These are phyloP conservation scores for Rallus crepitans DNA, from an alignment of 2,797 vertebrate species.

Conservation along the genomic window DNA sequence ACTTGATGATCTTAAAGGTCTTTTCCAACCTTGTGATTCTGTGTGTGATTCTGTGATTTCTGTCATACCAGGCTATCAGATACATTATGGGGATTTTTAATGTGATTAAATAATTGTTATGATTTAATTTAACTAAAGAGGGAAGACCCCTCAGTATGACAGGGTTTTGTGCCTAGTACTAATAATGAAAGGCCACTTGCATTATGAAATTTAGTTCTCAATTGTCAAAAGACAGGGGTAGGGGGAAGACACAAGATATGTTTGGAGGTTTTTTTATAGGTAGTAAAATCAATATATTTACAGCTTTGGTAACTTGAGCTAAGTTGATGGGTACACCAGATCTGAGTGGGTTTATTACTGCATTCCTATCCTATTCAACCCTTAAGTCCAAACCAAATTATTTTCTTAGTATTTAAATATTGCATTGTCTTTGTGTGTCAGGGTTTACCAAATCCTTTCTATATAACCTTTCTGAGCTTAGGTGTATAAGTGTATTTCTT, in stretches of 20 bases:
- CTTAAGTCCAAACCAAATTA: neutral
- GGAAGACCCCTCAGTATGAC: neutral
- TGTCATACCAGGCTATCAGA: neutral
- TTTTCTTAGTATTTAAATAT: neutral
- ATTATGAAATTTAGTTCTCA: neutral
- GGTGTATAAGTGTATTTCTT: neutral
- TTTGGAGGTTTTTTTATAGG: neutral
- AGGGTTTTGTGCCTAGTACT: neutral
- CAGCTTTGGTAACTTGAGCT: neutral
- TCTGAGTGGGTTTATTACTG: neutral
- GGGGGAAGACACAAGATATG: neutral
- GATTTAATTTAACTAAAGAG: neutral
- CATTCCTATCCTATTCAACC: neutral
- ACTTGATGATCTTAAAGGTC: too few species aligned
- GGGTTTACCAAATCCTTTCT: neutral
- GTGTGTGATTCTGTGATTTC: neutral
- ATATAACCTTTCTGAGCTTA: neutral
- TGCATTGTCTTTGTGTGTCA: accelerated
- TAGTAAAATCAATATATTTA: neutral
- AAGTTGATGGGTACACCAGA: neutral
- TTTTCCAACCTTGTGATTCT: too few species aligned
- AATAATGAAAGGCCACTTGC: neutral
- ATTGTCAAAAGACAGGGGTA: neutral
- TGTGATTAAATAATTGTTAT: neutral
- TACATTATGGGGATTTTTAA: neutral